phyloP scores from a whole-genome alignment of 2,113 vertebrate species.

The Sinosuthora webbiana region DNA sequence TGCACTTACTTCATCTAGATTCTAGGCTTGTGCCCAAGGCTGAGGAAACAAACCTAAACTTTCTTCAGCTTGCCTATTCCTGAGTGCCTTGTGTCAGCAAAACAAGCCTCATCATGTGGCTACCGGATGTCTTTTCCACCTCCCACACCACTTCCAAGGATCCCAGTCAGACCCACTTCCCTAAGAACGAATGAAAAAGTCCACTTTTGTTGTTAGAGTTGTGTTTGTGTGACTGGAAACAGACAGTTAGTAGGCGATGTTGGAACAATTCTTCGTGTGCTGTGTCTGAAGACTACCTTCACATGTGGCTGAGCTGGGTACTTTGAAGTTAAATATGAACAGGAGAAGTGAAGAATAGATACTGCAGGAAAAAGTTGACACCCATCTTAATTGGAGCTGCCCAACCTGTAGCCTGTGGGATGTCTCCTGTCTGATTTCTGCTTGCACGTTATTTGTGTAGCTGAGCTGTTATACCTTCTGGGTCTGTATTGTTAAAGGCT shows the following conservation, averaged over 20 bases:
- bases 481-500: background rate
- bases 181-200: background rate
- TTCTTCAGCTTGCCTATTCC: slow-evolving; percentile 39
- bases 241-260: background rate
- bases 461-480: background rate
- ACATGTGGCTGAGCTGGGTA: background rate
- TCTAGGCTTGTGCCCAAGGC: slow-evolving; percentile 40
- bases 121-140: background rate
- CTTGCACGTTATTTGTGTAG: background rate
- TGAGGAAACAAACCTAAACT: slow-evolving; percentile 52
- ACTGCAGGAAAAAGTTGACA: background rate
- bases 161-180: background rate
- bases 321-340: background rate
- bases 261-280: background rate
- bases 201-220: background rate
- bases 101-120: slow-evolving; percentile 1
- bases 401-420: background rate
- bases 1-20: slow-evolving; percentile 20
- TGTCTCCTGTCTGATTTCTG: background rate
- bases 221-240: background rate
- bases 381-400: background rate
- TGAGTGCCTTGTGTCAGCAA: slow-evolving; percentile 40
- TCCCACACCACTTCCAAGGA: slow-evolving; percentile 5
- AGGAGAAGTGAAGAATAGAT: background rate
- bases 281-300: background rate